Base-by-base conservation (phyloP, 2,797 vertebrate species). In the Phataginus tetradactyla region DNA sequence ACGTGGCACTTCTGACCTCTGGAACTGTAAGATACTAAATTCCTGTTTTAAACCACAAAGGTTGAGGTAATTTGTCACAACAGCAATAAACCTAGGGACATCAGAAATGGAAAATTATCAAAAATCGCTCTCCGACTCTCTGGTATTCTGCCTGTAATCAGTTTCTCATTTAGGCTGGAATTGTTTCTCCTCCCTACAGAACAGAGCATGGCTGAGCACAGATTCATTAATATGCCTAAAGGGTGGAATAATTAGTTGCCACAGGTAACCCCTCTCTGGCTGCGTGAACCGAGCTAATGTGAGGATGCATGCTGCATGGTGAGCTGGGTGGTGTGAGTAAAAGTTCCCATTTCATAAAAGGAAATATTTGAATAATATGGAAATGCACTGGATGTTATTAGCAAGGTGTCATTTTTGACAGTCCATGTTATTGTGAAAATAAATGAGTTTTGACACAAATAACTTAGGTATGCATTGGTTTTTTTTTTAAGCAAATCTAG, bases 361-460 rank as follows among this genome's bases (percentile, higher is more conserved):
- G 98, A 98, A 98, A 98, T 98, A 98, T 98, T 98, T 99, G 98
- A 99, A 99, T 99, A 99, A 99, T 99, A 99, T 99, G 98, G 98
- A 99, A 99, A 99, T 99, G 94, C 59, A 84, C 96, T 98, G 98
- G 98, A 99, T 98, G 98, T 98, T 99, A 99, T 99, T 99, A 99
- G 98, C 98, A 98, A 98, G 98, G 98, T 99, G 98, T 99, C 99
- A 99, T 98, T 98, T 98, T 98, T 99, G 99, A 99, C 99, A 98
- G 98, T 98, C 98, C 96, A 88, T 98, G 98, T 99, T 99, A 99
- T 98, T 99, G 98, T 99, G 98, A 98, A 99, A 99, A 99, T 99
- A 99, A 99, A 99, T 99, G 98, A 99, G 98, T 99, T 99, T 99
- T 99, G 99, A 99, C 99, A 99, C 98, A 98, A 99, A 98, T 99